A percentile compares a stretch with the other conserved stretches of the same genome.
These are phyloP conservation scores for Biston stratarius DNA, from an alignment of 2,888 invertebrate species.

Conservation along the genomic window DNA sequence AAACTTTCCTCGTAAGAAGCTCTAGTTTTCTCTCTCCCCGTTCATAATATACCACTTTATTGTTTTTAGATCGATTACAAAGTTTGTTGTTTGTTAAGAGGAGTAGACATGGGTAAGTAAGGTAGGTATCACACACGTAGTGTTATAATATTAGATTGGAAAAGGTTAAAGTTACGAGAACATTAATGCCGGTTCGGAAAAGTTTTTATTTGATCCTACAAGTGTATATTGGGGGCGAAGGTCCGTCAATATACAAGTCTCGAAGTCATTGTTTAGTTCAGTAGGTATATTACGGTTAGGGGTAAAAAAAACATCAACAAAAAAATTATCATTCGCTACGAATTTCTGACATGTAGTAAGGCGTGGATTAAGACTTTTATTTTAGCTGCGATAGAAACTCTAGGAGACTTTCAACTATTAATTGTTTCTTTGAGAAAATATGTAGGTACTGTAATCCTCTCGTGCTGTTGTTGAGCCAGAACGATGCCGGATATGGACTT, in stretches of 20 bases:
- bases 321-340: not conserved
- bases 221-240: conserved; percentile 10
- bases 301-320: not conserved
- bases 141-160: conserved; percentile 17
- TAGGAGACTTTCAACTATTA: conserved; percentile 35
- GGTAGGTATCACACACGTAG: not conserved
- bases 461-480: conserved; percentile 36
- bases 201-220: conserved; percentile 32
- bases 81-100: conserved; percentile 20
- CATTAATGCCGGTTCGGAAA: conserved; percentile 19
- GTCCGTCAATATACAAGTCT: conserved; percentile 19
- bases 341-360: conserved; percentile 35
- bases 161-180: conserved; percentile 18
- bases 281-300: not conserved
- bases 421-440: conserved; percentile 39
- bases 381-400: conserved; percentile 34
- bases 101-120: conserved; percentile 1
- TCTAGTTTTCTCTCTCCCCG: conserved; percentile 13
- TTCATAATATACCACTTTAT: conserved; percentile 31
- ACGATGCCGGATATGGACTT: conserved; percentile 39
- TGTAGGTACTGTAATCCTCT: conserved; percentile 31
- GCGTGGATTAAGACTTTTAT: conserved; percentile 5
- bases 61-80: conserved; percentile 35
- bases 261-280: conserved; percentile 20
- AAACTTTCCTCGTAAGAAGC: conserved; percentile 47